A percentile compares a stretch with the other conserved stretches of the same genome.
Conservation (phyloP, 1,140 invertebrate genomes). For the Diprion similis region DNA sequence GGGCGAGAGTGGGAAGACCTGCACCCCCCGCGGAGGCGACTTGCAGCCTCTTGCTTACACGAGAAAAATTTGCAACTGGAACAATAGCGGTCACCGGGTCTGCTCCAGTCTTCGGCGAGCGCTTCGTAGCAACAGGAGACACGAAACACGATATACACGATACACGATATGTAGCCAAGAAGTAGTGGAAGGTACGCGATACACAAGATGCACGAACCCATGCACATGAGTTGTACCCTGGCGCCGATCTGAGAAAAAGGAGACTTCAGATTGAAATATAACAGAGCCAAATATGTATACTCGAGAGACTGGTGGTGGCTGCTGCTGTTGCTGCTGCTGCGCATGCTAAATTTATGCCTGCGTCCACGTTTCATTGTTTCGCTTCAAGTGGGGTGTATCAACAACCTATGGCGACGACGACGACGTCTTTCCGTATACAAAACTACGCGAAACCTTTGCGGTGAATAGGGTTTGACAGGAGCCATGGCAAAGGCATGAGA, state of each 20-base stretch:
- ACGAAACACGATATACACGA: not conserved
- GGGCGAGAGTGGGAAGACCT: not conserved
- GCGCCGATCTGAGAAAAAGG: constrained; percentile 51
- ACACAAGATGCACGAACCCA: constrained; percentile 45
- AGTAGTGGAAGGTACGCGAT: not conserved
- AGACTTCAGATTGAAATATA: constrained; percentile 56
- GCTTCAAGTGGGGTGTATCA: no score
- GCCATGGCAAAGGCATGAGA: no score
- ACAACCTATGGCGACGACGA: no score
- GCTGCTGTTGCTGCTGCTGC: not conserved
- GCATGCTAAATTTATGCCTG: constrained; percentile 35
- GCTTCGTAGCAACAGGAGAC: not conserved
- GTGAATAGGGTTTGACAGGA: no score
- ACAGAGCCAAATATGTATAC: constrained; percentile 47
- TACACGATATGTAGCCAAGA: not conserved
- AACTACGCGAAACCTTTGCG: no score
- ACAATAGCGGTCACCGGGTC: constrained; percentile 49
- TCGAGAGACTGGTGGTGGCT: no score
- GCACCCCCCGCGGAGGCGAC: constrained; percentile 41
- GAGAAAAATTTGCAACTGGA: constrained; percentile 59
- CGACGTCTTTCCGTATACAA: no score
- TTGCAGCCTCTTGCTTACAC: constrained; percentile 40
- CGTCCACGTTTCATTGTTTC: not conserved
- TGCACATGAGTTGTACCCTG: constrained; percentile 54
- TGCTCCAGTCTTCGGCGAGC: constrained; percentile 23